A percentile compares a stretch with the other conserved stretches of the same genome.
Evolutionary conservation across 2,888 invertebrate species (phyloP).

Genomic region (Orchesella flavescens): DNA sequence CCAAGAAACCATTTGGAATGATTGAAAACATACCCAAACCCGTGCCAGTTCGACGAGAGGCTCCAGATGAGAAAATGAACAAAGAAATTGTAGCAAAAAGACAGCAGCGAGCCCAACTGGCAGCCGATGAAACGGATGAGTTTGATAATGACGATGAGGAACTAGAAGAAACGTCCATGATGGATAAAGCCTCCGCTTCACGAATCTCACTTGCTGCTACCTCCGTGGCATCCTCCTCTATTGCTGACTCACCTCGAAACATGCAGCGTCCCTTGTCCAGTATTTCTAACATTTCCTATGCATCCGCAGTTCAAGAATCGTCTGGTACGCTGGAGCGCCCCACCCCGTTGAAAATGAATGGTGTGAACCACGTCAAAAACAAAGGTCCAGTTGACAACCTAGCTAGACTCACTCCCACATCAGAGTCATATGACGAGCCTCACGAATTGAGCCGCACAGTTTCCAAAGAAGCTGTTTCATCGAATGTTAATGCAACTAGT

Average conservation of each 20-base stretch:
- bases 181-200: slow-evolving; percentile 67
- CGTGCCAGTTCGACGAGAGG: slow-evolving; percentile 53
- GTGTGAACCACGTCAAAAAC: slow-evolving; percentile 52
- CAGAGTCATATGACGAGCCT: slow-evolving; percentile 37
- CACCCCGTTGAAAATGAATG: slow-evolving; percentile 66
- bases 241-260: slow-evolving; percentile 65
- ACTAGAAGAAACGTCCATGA: slow-evolving; percentile 65
- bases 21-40: slow-evolving; percentile 77
- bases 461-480: slow-evolving; percentile 29
- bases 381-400: slow-evolving; percentile 43
- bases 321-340: slow-evolving; percentile 59
- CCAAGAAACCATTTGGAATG: slow-evolving; percentile 86
- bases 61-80: slow-evolving; percentile 53
- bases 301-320: slow-evolving; percentile 59
- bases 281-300: slow-evolving; percentile 67
- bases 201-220: slow-evolving; percentile 64
- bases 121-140: slow-evolving; percentile 53
- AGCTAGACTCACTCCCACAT: slow-evolving; percentile 47
- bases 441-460: slow-evolving; percentile 4
- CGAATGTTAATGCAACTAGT: slow-evolving; percentile 26
- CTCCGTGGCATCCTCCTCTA: slow-evolving; percentile 64
- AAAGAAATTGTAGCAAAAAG: slow-evolving; percentile 57
- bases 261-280: slow-evolving; percentile 66
- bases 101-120: slow-evolving; percentile 45
- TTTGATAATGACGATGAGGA: slow-evolving; percentile 65